phyloP scores from a whole-genome alignment of 2,797 vertebrate species.

The Muraenolepis orangiensis region DNA sequence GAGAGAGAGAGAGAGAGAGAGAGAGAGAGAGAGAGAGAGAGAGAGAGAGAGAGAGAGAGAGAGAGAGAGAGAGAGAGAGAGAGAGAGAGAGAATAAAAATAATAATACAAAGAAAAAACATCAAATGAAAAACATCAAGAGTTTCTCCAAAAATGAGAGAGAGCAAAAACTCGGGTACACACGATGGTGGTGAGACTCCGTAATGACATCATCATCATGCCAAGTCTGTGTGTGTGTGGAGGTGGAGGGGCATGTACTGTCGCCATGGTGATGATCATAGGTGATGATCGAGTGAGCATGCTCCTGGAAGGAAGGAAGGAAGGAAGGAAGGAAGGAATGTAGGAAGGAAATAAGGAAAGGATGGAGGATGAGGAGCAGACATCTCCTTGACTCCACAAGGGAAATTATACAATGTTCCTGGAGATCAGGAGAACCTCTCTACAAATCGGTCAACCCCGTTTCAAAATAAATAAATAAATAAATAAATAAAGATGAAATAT shows the following conservation, averaged over 20 bases:
- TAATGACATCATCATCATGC: slow-evolving; percentile 66
- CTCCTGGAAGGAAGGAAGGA: slow-evolving; percentile 55
- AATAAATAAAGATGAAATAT: background rate
- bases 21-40: background rate
- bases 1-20: background rate
- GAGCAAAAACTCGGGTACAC: slow-evolving; percentile 41
- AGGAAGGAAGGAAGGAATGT: slow-evolving; percentile 48
- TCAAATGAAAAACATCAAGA: background rate
- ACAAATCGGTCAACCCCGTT: slow-evolving; percentile 65
- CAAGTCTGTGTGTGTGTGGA: slow-evolving; percentile 43
- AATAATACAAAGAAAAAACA: background rate
- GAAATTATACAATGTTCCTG: slow-evolving; percentile 34
- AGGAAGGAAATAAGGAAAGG: slow-evolving; percentile 46
- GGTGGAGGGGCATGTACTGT: slow-evolving; percentile 48
- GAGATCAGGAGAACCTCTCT: slow-evolving; percentile 36
- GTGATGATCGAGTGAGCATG: slow-evolving; percentile 68
- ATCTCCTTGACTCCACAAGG: slow-evolving; percentile 53
- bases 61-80: background rate
- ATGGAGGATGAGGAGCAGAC: slow-evolving; percentile 58
- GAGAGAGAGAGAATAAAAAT: background rate
- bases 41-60: background rate
- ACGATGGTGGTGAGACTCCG: slow-evolving; percentile 55
- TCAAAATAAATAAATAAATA: slow-evolving; percentile 14
- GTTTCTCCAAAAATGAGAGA: background rate
- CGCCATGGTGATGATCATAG: slow-evolving; percentile 61